phyloP scores from a whole-genome alignment of 1,140 invertebrate species.

The Ladona fulva region DNA sequence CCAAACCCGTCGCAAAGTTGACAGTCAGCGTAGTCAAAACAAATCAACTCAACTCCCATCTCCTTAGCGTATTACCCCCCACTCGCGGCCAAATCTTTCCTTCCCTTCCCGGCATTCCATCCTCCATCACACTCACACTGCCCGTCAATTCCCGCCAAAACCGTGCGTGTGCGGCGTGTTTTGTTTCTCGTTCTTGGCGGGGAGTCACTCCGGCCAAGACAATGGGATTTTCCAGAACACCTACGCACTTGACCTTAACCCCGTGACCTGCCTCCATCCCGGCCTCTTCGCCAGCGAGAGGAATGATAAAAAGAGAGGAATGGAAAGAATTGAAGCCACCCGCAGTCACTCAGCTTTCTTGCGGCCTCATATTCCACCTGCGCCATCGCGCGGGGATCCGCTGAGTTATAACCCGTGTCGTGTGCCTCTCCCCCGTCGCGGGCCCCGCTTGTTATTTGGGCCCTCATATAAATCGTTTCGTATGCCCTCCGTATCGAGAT shows the following conservation, averaged over 20 bases:
- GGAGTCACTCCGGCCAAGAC: neutral
- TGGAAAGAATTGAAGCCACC: neutral
- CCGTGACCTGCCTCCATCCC: neutral
- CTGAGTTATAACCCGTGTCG: neutral
- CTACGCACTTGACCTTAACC: neutral
- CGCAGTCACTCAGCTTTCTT: neutral
- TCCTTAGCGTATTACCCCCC: neutral
- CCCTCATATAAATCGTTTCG: neutral
- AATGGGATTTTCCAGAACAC: neutral
- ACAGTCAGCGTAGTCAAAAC: neutral
- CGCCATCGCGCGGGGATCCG: neutral
- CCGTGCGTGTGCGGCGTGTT: neutral
- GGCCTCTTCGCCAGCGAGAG: neutral
- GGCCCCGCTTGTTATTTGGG: neutral
- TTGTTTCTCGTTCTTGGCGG: no score
- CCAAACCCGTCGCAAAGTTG: neutral
- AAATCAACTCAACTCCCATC: neutral
- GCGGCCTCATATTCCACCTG: constrained; percentile 5
- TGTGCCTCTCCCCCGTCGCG: neutral
- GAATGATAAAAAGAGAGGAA: neutral
- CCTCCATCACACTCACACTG: neutral
- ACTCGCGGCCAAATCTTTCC: neutral
- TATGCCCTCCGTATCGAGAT: neutral
- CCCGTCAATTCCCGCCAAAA: neutral
- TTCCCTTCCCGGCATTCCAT: neutral